Conservation (phyloP, 92 coral and sea anemone species). For the Galaxea fascicularis region DNA sequence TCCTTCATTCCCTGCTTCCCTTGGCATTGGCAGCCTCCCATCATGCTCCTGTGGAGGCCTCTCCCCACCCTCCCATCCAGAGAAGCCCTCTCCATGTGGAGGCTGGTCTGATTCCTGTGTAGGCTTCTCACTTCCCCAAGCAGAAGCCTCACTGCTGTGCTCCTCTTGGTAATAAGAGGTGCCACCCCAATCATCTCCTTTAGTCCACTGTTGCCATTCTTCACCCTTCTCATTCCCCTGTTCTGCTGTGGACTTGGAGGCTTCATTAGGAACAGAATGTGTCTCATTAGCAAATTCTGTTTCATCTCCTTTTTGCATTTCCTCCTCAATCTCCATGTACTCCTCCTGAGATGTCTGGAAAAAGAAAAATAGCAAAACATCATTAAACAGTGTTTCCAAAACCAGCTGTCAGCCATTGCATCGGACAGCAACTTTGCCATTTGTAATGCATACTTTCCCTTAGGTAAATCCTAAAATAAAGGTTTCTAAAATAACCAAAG, state of each 20-base stretch:
- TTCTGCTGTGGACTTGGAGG: neutral
- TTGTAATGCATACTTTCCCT: too few relatives aligned
- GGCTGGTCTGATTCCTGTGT: conserved; percentile 12
- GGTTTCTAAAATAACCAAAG: too few relatives aligned
- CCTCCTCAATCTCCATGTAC: conserved; percentile 24
- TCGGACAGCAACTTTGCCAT: too few relatives aligned
- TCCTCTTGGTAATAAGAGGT: conserved; percentile 34
- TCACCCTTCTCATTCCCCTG: neutral
- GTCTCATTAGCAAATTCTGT: neutral
- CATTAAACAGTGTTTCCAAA: too few relatives aligned
- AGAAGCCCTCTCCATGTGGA: conserved; percentile 15
- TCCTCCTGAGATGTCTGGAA: conserved; percentile 26
- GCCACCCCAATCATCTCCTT: conserved; percentile 57
- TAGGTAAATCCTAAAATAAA: too few relatives aligned
- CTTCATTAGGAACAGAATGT: neutral
- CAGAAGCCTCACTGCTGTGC: neutral
- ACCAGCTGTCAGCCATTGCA: too few relatives aligned
- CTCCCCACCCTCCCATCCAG: conserved; percentile 20
- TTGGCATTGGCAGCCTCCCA: conserved; percentile 23
- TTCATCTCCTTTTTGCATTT: neutral
- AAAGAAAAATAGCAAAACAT: neutral
- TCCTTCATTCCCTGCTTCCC: conserved; percentile 7
- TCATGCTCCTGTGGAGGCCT: conserved; percentile 13
- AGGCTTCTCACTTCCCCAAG: conserved; percentile 9
- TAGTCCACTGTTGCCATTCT: conserved; percentile 34